phyloP scores from a whole-genome alignment of 2,113 vertebrate species.

The Mandrillus leucophaeus region DNA sequence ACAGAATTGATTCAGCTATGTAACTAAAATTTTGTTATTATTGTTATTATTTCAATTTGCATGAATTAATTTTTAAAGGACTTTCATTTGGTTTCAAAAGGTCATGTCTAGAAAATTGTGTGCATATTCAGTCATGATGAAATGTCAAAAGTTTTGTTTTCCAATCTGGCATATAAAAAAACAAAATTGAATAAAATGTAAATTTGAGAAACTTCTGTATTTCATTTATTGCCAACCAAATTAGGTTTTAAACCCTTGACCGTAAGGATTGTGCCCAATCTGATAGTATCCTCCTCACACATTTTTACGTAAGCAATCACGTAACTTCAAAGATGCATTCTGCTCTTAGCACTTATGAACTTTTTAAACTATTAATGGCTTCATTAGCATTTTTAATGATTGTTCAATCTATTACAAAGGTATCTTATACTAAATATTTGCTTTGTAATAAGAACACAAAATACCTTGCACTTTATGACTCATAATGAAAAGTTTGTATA shows the following conservation, averaged over 20 bases:
- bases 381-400: background rate
- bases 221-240: background rate
- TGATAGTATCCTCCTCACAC: background rate
- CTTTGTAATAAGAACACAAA: background rate
- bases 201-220: background rate
- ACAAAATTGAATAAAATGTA: slow-evolving; percentile 8
- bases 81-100: slow-evolving; percentile 20
- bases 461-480: background rate
- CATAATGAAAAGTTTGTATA: background rate
- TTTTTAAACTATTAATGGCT: background rate
- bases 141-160: slow-evolving; percentile 39
- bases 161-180: background rate
- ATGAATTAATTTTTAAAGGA: slow-evolving; percentile 33
- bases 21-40: background rate
- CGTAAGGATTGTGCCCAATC: background rate
- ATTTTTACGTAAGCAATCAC: background rate
- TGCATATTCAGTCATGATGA: background rate
- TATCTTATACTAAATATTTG: background rate
- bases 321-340: background rate
- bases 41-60: slow-evolving; percentile 4
- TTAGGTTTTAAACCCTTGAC: background rate
- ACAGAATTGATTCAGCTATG: background rate
- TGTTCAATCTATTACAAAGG: background rate
- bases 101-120: background rate
- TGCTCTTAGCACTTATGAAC: background rate